phyloP scores from a whole-genome alignment of 2,888 invertebrate genomes.

The Apoda limacodes region DNA sequence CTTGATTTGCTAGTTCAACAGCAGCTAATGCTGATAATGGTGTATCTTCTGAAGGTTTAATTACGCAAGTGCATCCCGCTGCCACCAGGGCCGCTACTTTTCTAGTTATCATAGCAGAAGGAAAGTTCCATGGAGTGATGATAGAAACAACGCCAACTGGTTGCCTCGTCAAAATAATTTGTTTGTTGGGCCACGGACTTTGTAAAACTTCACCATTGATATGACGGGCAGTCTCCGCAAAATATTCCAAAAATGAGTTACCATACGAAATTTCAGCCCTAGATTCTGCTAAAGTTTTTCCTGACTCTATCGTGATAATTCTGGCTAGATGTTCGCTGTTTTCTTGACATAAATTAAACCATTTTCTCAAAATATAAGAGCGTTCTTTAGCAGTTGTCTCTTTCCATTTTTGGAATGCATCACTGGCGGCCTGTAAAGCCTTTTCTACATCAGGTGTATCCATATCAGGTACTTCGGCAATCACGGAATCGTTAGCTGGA shows the following conservation, averaged over 20 bases:
- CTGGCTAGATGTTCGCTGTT: conserved; percentile 80
- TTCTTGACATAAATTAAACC: conserved; percentile 81
- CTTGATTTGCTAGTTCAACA: conserved; percentile 85
- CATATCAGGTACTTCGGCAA: conserved; percentile 89
- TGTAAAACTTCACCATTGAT: conserved; percentile 84
- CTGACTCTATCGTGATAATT: conserved; percentile 86
- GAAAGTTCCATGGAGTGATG: conserved; percentile 97
- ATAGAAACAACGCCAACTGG: conserved; percentile 95
- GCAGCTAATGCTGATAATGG: conserved; percentile 93
- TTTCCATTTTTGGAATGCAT: conserved; percentile 84
- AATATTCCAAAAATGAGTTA: conserved; percentile 95
- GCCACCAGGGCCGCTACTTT: conserved; percentile 96
- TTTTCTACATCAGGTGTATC: conserved; percentile 74
- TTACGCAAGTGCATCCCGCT: conserved; percentile 93
- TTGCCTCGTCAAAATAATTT: conserved; percentile 81
- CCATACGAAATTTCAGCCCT: conserved; percentile 91
- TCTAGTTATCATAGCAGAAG: conserved; percentile 97
- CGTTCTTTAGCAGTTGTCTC: conserved; percentile 84
- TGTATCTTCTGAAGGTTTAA: conserved; percentile 97
- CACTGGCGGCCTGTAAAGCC: conserved; percentile 81
- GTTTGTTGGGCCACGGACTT: conserved; percentile 78
- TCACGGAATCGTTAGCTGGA: conserved; percentile 80
- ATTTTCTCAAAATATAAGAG: conserved; percentile 75
- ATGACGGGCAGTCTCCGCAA: conserved; percentile 91
- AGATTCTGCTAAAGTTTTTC: conserved; percentile 91